Evolutionary conservation across 2,113 vertebrate genomes (phyloP).

Genomic region (Melanerpes aurifrons): DNA sequence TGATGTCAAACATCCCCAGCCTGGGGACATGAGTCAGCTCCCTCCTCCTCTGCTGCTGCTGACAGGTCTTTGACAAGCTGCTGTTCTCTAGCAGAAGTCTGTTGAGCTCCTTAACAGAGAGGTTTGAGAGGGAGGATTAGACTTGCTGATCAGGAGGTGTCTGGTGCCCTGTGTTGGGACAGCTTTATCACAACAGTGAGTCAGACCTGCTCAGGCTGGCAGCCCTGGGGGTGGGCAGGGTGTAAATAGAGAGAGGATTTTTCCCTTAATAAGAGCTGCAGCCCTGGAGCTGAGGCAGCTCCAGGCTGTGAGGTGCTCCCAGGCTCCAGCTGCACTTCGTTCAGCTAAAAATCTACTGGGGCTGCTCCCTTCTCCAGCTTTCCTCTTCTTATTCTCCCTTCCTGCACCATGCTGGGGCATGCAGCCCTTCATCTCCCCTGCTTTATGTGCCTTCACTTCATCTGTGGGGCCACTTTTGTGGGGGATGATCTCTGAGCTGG

Average conservation of each 20-base stretch:
- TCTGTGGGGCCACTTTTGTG: not conserved
- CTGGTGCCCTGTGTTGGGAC: not conserved
- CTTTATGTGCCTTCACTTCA: not conserved
- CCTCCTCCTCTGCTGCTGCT: not conserved
- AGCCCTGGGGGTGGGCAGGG: not conserved
- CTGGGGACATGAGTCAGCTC: not conserved
- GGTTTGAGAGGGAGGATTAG: not conserved
- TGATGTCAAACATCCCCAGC: not conserved
- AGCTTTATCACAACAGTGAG: not conserved
- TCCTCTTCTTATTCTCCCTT: not conserved
- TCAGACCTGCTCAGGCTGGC: not conserved
- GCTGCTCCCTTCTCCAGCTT: not conserved
- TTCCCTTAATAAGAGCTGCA: not conserved
- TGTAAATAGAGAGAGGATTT: not conserved
- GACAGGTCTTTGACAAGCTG: not conserved
- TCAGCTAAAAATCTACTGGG: not conserved
- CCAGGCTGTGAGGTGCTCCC: not conserved
- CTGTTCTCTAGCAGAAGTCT: not conserved
- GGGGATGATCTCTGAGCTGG: not conserved
- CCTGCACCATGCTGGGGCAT: not conserved
- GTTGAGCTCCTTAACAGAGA: not conserved
- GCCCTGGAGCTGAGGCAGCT: not conserved
- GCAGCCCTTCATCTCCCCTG: not conserved
- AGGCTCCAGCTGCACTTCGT: constrained; percentile 12
- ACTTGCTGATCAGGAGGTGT: constrained; percentile 1